A percentile compares a stretch with the other conserved stretches of the same genome.
These are phyloP conservation scores for Encarsia formosa DNA, from an alignment of 2,888 invertebrate genomes.

Conservation along the genomic window DNA sequence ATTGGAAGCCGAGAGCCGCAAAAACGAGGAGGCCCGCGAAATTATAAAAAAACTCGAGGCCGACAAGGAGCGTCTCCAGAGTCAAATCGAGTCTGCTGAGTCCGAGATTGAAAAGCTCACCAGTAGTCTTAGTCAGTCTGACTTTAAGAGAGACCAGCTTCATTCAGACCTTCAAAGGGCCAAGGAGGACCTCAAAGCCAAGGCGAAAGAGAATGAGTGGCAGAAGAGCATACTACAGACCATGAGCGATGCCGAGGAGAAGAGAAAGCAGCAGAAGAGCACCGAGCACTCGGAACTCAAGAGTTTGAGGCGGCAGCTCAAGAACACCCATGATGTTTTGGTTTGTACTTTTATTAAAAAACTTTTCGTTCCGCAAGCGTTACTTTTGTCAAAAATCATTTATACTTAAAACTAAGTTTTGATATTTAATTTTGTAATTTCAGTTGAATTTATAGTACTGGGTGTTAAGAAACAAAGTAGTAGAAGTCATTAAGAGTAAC, in stretches of 20 bases:
- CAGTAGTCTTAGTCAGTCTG: conserved; percentile 39
- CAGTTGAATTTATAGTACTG: too few relatives aligned
- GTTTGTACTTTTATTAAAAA: too few relatives aligned
- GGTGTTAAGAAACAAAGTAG: too few relatives aligned
- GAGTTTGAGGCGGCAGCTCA: conserved; percentile 36
- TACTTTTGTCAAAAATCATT: too few relatives aligned
- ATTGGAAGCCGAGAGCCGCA: conserved; percentile 35
- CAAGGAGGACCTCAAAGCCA: conserved; percentile 53
- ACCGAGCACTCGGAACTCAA: conserved; percentile 38
- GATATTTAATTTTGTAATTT: too few relatives aligned
- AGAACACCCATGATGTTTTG: conserved; percentile 38
- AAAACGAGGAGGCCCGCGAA: conserved; percentile 49
- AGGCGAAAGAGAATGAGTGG: conserved; percentile 56
- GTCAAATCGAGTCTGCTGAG: conserved; percentile 52
- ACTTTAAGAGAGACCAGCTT: conserved; percentile 53
- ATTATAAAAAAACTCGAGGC: conserved; percentile 52
- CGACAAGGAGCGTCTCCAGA: conserved; percentile 53
- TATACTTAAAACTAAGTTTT: too few relatives aligned
- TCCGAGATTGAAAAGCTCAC: conserved; percentile 52
- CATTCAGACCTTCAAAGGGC: conserved; percentile 53
- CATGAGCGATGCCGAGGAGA: conserved; percentile 40
- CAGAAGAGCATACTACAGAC: conserved; percentile 55
- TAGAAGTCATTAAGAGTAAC: too few relatives aligned
- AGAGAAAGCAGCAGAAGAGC: conserved; percentile 36
- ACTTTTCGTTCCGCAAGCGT: too few relatives aligned